A percentile compares a stretch with the other conserved stretches of the same genome.
phyloP scores from a whole-genome alignment of 2,113 vertebrate species.

The Phalacrocorax brasilianus region DNA sequence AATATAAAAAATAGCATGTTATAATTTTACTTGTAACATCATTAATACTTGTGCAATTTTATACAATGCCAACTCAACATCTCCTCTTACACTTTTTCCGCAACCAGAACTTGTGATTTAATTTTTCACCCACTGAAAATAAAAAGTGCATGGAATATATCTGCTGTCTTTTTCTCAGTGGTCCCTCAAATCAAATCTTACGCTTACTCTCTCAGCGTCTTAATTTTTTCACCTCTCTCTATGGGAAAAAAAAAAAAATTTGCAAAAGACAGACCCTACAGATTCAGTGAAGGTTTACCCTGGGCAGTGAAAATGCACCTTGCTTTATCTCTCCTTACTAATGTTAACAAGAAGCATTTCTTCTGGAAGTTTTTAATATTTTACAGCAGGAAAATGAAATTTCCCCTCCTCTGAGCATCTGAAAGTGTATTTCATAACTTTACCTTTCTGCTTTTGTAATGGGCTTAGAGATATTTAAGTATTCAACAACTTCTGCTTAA shows the following conservation, averaged over 20 bases:
- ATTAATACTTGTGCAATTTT: not conserved
- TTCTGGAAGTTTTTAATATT: not conserved
- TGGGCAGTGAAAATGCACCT: not conserved
- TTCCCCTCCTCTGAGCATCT: not conserved
- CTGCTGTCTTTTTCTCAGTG: not conserved
- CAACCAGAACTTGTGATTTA: not conserved
- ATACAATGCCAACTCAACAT: not conserved
- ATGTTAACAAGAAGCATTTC: not conserved
- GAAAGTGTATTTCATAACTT: not conserved
- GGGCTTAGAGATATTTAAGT: not conserved
- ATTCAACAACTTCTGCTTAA: not conserved
- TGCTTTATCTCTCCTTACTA: not conserved
- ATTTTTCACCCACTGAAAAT: not conserved
- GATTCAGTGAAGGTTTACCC: not conserved
- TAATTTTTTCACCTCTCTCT: not conserved
- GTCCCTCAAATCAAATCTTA: not conserved
- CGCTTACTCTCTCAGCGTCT: not conserved
- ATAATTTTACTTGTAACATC: not conserved
- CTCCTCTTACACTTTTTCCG: not conserved
- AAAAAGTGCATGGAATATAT: not conserved
- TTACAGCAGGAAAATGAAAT: not conserved
- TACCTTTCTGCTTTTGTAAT: not conserved
- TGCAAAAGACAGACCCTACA: not conserved
- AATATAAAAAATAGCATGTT: not conserved
- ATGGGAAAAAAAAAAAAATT: constrained; percentile 6